These are phyloP conservation scores for Masticophis lateralis DNA, from an alignment of 2,797 vertebrate species.

Conservation along the genomic window DNA sequence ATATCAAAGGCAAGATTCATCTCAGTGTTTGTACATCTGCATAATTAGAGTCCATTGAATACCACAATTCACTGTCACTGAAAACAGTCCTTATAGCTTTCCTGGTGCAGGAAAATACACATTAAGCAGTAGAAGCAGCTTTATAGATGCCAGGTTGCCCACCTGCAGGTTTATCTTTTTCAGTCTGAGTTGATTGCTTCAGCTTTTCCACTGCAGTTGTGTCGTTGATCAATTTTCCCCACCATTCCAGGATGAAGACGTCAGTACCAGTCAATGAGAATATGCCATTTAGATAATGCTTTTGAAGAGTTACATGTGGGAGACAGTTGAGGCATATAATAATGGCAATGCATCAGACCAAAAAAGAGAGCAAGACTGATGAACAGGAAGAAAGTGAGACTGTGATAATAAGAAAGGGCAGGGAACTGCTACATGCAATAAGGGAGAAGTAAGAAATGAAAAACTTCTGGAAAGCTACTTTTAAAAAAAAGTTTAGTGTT, in stretches of 20 bases:
- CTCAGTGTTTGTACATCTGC: neutral
- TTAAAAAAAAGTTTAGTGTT: neutral
- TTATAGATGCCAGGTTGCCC: constrained; percentile 16
- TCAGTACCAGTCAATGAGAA: constrained; percentile 34
- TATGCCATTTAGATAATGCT: constrained; percentile 32
- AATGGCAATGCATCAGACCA: constrained; percentile 32
- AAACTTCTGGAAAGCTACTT: neutral
- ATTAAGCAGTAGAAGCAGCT: constrained; percentile 9
- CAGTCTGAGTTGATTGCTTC: neutral
- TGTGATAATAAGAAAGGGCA: constrained; percentile 33
- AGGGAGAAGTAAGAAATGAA: constrained; percentile 31
- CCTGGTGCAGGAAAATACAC: constrained; percentile 4
- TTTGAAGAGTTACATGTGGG: constrained; percentile 25
- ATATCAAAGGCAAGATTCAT: neutral
- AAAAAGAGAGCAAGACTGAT: constrained; percentile 37
- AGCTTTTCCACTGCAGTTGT: constrained; percentile 20
- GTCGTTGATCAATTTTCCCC: constrained; percentile 23
- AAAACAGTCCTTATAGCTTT: constrained; percentile 22
- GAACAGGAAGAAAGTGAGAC: constrained; percentile 13
- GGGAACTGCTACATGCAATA: neutral
- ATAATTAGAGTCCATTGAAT: neutral
- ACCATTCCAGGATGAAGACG: constrained; percentile 13
- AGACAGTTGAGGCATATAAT: constrained; percentile 24
- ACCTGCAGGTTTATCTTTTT: neutral
- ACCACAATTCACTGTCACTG: constrained; percentile 8